Base-by-base conservation (phyloP, 2,888 invertebrate species). In the Hetaerina titia region DNA sequence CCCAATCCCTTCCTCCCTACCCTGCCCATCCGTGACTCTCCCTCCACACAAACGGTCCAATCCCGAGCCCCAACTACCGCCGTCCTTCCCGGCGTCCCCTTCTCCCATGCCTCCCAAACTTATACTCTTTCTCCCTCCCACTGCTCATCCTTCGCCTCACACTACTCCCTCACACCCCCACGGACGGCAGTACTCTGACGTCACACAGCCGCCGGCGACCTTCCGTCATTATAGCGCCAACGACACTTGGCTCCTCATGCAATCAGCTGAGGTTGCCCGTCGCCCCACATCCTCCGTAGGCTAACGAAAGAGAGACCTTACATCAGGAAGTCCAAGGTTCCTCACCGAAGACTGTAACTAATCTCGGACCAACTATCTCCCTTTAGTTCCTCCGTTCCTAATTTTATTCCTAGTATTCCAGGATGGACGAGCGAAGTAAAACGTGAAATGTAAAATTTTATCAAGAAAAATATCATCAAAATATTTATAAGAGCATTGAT, bases 151-250 rank as follows among this genome's bases (percentile, higher is more conserved):
- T 90, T 69, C 45, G 19, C 22, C 64, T 45, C 45, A 13, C 69
- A 56, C 92, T 31, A 31, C 90, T 90, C 64, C 63, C 25, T n/a
- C 60, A 63, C 64, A 90, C 64, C 64, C 56, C 69, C 56, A 17
- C 56, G 60, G 60, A 56, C 74, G 92, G 69, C 92, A 74, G 69
- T 74, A 64, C 90, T 64, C 90, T 90, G 90, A 90, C 90, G 90
- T 90, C 90, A 92, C 92, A 56, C 92, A 56, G 13, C 25, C 92
- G 69, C 22, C 69, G 69, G 56, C 56, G 69, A 92, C 92, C 92
- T 92, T 74, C 92, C 74, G 92, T 92, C 92, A 92, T 90, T 90
- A 64, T 64, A 63, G 56, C 69, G 90, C 92, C 92, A 69, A 57
- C 92, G 69, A 92, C 69, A 69, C 92, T 92, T 64, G 90, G 64